Base-by-base conservation (phyloP, 2,888 invertebrate genomes). In the Xiphydria camelus region DNA sequence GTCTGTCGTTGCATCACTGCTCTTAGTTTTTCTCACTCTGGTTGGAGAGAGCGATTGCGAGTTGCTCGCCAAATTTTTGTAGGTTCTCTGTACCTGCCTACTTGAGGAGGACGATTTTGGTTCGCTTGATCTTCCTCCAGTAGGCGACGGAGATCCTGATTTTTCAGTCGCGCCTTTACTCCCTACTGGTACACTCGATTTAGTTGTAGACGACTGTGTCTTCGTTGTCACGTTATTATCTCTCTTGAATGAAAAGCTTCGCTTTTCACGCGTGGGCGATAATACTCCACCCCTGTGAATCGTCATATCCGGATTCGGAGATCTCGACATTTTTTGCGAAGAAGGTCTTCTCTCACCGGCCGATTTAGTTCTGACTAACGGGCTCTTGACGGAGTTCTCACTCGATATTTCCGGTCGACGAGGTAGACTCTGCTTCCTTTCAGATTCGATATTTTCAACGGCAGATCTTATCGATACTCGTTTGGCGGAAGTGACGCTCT, bases 31-130 rank as follows among this genome's bases (percentile, higher is more conserved):
- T 12, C 34, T 41, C 10, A 29, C 44, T 26, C 54, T 49, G 6
- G 53, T 54, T 4, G 55, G 57, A 2, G 61, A 59, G 4, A 54
- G 50, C 2, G 59, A 59, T 25, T 56, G 50, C 2, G 56, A 52
- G 48, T 53, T 36, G 2, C 31, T 29, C 7, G 29, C 9, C 5
- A 12, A 3, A 14, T 29, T 29, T 4, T 56, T 42, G 31, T 45
- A 9, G 10, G 41, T 31, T 49, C 52, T 2, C 44, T 18, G 14
- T 4, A 9, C 4, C 10, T 26, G 17, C 17, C 14, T 10, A 10
- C 4, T 4, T 31, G 3, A 10, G n/a, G n/a, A n/a, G n/a, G n/a
- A n/a, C 34, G 6, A 49, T 52, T 42, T 56, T 56, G 14, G 47
- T 26, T 26, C 54, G 52, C n/a, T 57, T 57, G 2, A 44, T 56